Evolutionary conservation across 2,888 invertebrate genomes (phyloP).

Genomic region (Lasioglossum zephyrum): DNA sequence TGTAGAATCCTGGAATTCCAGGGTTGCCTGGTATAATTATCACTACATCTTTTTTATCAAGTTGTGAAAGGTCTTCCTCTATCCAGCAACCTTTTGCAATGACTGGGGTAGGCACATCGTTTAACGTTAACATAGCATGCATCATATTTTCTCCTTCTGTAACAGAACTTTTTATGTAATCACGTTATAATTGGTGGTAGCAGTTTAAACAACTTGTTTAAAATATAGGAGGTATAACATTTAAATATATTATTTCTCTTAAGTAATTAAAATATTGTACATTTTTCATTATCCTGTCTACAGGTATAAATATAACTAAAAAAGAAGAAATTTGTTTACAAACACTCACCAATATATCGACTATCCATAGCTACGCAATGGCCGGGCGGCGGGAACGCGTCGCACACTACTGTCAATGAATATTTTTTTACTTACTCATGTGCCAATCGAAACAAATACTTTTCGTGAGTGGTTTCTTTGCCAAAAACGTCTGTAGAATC

Average conservation of each 20-base stretch:
- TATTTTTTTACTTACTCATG: no score
- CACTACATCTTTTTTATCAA: slow-evolving; percentile 87
- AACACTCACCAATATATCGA: no score
- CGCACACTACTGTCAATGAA: no score
- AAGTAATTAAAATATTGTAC: neutral
- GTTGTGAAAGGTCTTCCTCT: slow-evolving; percentile 79
- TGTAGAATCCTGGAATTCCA: slow-evolving; percentile 93
- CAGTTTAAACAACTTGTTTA: neutral
- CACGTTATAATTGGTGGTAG: neutral
- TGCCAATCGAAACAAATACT: no score
- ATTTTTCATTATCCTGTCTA: neutral
- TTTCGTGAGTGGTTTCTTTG: no score
- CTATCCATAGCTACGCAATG: no score
- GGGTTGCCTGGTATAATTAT: slow-evolving; percentile 95
- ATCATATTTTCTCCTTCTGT: slow-evolving; percentile 78
- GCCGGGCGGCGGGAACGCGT: no score
- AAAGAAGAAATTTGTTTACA: neutral
- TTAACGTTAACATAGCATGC: slow-evolving; percentile 86
- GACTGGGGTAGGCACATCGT: slow-evolving; percentile 90
- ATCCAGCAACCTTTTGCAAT: slow-evolving; percentile 90
- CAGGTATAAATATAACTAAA: neutral
- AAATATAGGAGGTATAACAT: neutral
- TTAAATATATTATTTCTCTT: neutral
- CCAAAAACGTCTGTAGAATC: no score
- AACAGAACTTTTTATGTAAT: neutral